Evolutionary conservation across 2,113 vertebrate species (phyloP).

Genomic region (Odontophorus gujanensis): DNA sequence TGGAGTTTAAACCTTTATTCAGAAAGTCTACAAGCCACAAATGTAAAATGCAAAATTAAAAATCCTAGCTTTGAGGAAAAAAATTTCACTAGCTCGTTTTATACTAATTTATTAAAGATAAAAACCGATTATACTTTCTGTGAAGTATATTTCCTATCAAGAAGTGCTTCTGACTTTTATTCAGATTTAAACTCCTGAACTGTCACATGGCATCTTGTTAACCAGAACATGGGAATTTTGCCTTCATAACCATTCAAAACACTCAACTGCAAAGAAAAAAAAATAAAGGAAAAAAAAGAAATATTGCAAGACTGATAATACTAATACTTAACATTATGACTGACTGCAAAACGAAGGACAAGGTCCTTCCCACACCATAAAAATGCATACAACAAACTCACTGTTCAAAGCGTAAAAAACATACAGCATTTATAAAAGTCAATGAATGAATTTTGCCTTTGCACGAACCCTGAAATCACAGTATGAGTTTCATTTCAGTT

Average conservation of each 20-base stretch:
- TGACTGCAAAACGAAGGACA: background rate
- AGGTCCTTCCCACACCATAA: background rate
- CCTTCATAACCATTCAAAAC: background rate
- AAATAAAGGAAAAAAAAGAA: background rate
- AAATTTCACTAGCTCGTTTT: background rate
- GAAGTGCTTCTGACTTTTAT: background rate
- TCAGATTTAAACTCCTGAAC: background rate
- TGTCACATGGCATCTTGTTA: background rate
- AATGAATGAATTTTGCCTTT: background rate
- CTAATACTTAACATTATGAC: background rate
- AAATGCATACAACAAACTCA: background rate
- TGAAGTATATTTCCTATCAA: background rate
- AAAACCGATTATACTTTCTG: background rate
- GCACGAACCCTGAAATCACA: background rate
- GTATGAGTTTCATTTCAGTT: background rate
- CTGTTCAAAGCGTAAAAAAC: background rate
- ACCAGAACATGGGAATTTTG: background rate
- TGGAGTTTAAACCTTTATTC: background rate
- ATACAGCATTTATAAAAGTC: background rate
- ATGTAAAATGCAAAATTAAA: background rate
- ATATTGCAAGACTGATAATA: background rate
- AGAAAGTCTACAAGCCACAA: background rate
- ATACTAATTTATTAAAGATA: background rate
- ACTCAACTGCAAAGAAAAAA: background rate
- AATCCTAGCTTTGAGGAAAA: background rate